These are phyloP conservation scores for Odocoileus virginianus DNA, from an alignment of 2,113 vertebrate genomes.

Conservation along the genomic window DNA sequence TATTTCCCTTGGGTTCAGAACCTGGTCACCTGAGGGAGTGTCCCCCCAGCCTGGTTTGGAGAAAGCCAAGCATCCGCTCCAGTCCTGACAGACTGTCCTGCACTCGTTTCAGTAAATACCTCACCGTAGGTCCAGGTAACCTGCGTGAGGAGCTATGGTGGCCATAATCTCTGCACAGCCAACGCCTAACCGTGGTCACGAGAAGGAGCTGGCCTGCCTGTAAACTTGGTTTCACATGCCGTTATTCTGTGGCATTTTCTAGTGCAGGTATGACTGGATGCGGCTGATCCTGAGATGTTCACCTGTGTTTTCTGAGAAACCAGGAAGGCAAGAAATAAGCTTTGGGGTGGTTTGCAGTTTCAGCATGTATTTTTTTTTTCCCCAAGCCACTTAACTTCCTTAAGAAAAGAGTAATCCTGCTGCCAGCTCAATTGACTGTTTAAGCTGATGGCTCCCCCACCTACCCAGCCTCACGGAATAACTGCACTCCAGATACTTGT, in stretches of 20 bases:
- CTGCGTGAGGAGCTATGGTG: background rate
- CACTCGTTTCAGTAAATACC: background rate
- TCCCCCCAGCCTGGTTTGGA: background rate
- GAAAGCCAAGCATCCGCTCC: background rate
- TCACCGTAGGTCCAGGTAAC: background rate
- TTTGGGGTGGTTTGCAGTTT: background rate
- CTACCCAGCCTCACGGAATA: slow-evolving; percentile 3
- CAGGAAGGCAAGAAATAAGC: background rate
- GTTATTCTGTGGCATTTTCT: background rate
- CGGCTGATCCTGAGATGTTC: background rate
- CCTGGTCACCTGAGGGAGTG: background rate
- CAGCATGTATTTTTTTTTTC: background rate
- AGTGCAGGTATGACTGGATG: background rate
- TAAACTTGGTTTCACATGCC: background rate
- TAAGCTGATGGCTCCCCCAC: background rate
- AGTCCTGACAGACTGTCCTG: background rate
- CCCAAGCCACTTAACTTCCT: slow-evolving; percentile 6
- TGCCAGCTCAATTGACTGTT: slow-evolving; percentile 8
- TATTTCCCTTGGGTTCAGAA: background rate
- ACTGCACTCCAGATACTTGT: slow-evolving; percentile 27
- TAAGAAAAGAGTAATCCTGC: slow-evolving; percentile 22
- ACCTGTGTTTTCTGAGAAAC: background rate
- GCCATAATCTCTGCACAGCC: background rate
- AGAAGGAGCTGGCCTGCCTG: background rate
- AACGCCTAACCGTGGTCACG: background rate